Evolutionary conservation across 2,888 invertebrate species (phyloP), one percentile per base, ranked within the genome.

Genomic region (Meteorus cinctellus): DNA sequence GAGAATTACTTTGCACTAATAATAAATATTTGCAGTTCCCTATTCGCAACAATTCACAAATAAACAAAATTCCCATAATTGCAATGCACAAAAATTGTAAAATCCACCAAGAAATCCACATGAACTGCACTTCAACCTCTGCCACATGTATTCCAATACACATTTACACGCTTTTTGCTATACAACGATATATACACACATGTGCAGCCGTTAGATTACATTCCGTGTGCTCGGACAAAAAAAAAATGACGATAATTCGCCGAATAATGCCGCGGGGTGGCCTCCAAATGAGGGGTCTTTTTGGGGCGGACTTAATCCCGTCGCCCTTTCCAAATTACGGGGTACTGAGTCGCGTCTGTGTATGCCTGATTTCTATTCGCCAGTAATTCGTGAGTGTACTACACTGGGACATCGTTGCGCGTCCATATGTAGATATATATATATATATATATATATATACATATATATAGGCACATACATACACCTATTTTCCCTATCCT

Each of bases 311-410:
- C 82, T 86, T 84, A 84, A 86, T 85, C 82, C 79, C 84, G 84
- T 84, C 86, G 83, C 81, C 86, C 84, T 83, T 81, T 78, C 77
- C 80, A 80, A 86, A 86, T 86, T 84, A 74, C 82, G 79, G 82
- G 84, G 81, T 84, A 79, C 82, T 78, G 59, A 48, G 71, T 65
- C 71, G 65, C 48, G 67, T 68, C 68, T 72, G 63, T 55, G 60
- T 51, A 75, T 74, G 72, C 78, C 77, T 80, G 76, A 81, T 80
- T 80, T 82, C 80, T 81, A 80, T 82, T 80, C 83, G 82, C 79
- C 79, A 84, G 84, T 88, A 88, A 88, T 88, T 86, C 65, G 24
- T 41, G 84, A 82, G 83, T 83, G 76, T 76, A 76, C 73, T 29
- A 31, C 36, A 24, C 60, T 48, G 55, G 34, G 60, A 48, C 41